Evolutionary conservation across 1,140 invertebrate species (phyloP).

Genomic region (Thaumetopoea pityocampa): DNA sequence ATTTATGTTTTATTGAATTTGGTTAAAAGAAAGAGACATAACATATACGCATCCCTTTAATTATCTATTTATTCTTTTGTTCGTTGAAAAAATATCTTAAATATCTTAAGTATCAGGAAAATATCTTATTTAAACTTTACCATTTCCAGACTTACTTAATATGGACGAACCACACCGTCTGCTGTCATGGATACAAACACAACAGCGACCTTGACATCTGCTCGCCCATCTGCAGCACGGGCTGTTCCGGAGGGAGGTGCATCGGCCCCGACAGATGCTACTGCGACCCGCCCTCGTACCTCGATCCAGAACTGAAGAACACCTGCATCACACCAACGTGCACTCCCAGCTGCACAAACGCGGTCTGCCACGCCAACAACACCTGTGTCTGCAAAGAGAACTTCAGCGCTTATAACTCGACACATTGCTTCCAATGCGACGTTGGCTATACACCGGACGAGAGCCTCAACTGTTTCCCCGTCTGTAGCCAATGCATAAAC

Average conservation of each 20-base stretch:
- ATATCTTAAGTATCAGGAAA: no score
- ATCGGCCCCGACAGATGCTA: conserved; percentile 74
- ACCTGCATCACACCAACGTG: conserved; percentile 66
- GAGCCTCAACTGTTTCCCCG: conserved; percentile 53
- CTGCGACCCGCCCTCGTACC: conserved; percentile 46
- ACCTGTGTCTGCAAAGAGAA: conserved; percentile 66
- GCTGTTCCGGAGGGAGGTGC: conserved; percentile 77
- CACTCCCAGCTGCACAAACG: conserved; percentile 66
- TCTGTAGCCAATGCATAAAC: conserved; percentile 66
- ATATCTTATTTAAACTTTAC: no score
- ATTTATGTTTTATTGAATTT: no score
- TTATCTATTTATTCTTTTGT: no score
- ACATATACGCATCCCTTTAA: no score
- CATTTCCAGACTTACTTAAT: conserved; percentile 34
- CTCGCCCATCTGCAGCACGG: conserved; percentile 70
- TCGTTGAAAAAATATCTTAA: no score
- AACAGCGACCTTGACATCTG: conserved; percentile 53
- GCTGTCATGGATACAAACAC: conserved; percentile 50
- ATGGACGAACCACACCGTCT: conserved; percentile 33
- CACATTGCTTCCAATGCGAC: conserved; percentile 46
- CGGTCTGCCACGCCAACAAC: conserved; percentile 67
- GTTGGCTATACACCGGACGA: conserved; percentile 22
- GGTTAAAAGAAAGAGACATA: no score
- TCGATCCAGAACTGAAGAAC: conserved; percentile 33
- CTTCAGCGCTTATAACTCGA: conserved; percentile 38